Evolutionary conservation across 2,113 vertebrate genomes (phyloP).

Genomic region (Nerophis ophidion): DNA sequence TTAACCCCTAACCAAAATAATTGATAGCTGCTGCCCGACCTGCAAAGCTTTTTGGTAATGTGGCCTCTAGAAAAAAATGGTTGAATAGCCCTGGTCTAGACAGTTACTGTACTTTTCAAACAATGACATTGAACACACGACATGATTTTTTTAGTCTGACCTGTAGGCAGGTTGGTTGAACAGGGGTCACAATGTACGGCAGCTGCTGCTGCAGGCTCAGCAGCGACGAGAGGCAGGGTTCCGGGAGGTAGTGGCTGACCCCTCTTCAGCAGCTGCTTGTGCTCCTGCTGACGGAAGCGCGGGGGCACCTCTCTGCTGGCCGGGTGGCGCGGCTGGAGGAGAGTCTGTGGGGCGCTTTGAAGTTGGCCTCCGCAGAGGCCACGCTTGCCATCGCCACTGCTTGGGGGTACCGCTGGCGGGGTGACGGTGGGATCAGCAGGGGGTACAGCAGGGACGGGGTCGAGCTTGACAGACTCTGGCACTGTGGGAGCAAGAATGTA

Average conservation of each 20-base stretch:
- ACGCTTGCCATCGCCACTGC: constrained; percentile 92
- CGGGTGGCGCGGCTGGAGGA: constrained; percentile 84
- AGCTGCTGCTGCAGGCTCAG: constrained; percentile 53
- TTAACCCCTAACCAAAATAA: too few relatives aligned
- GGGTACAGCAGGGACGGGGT: constrained; percentile 86
- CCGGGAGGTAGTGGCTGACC: constrained; percentile 89
- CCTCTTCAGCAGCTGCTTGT: constrained; percentile 97
- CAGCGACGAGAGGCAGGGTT: constrained; percentile 61
- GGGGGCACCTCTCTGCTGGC: constrained; percentile 95
- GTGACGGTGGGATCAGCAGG: constrained; percentile 79
- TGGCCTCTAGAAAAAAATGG: too few relatives aligned
- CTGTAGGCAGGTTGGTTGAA: constrained; percentile 57
- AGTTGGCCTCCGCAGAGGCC: constrained; percentile 61
- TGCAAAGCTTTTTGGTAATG: too few relatives aligned
- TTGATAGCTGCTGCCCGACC: too few relatives aligned
- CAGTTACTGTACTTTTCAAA: neutral
- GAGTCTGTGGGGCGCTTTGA: constrained; percentile 60
- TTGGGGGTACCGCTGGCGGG: constrained; percentile 79
- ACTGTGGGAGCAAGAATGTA: constrained; percentile 65
- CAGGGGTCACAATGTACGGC: constrained; percentile 42
- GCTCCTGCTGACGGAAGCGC: constrained; percentile 97
- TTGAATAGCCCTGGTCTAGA: too few relatives aligned
- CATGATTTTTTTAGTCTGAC: constrained; percentile 44
- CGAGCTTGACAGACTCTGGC: constrained; percentile 92
- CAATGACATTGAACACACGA: neutral